phyloP scores from a whole-genome alignment of 2,888 invertebrate species.

The Cenopis cana region DNA sequence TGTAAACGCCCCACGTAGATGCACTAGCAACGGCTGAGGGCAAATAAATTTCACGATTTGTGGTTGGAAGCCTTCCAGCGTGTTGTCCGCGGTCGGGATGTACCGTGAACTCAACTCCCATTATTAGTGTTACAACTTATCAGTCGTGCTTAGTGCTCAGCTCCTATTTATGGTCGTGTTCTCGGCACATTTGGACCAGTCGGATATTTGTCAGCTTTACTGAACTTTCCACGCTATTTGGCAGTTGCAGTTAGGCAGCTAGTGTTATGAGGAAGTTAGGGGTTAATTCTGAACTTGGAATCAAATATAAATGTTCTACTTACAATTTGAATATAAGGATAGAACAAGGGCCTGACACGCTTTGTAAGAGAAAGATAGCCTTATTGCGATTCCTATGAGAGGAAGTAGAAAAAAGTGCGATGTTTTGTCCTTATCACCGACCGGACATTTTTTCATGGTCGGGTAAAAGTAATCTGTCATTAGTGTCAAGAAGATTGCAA shows the following conservation, averaged over 20 bases:
- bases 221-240: background rate
- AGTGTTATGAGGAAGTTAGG: background rate
- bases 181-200: constrained; percentile 15
- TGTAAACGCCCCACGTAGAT: constrained; percentile 76
- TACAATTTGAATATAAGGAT: too few species aligned
- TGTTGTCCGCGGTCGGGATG: constrained; percentile 66
- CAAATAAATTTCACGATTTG: constrained; percentile 82
- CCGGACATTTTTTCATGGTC: too few species aligned
- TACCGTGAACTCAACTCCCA: constrained; percentile 44
- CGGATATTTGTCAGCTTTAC: constrained; percentile 1
- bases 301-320: too few species aligned
- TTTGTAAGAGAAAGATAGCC: too few species aligned
- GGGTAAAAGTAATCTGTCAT: too few species aligned
- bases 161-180: constrained; percentile 10
- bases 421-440: too few species aligned
- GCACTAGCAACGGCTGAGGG: constrained; percentile 75
- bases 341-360: too few species aligned
- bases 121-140: constrained; percentile 43
- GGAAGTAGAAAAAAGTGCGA: too few species aligned
- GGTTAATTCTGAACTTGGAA: too few species aligned
- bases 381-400: too few species aligned
- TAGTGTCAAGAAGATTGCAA: too few species aligned
- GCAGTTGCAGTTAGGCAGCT: background rate
- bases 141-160: constrained; percentile 28
- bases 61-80: constrained; percentile 80